Evolutionary conservation across 2,888 invertebrate species (phyloP).

Genomic region (Notocelia uddmanniana): DNA sequence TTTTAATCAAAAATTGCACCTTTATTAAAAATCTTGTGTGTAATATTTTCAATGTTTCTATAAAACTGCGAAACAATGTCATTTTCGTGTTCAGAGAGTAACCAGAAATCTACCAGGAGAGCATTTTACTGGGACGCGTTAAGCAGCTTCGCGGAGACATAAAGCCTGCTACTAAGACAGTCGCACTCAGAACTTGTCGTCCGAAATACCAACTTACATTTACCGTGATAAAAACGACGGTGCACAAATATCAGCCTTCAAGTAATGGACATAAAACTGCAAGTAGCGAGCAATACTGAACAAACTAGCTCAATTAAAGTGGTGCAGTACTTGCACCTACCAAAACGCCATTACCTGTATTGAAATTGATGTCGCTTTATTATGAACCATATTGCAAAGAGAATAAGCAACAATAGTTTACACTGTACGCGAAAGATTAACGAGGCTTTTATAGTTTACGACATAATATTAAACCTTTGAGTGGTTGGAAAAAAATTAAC

Average conservation of each 20-base stretch:
- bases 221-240: slow-evolving; percentile 33
- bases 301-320: slow-evolving; percentile 37
- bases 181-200: slow-evolving; percentile 73
- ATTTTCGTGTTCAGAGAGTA: slow-evolving; percentile 53
- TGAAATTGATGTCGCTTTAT: slow-evolving; percentile 46
- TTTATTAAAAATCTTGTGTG: neutral
- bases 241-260: slow-evolving; percentile 44
- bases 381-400: slow-evolving; percentile 56
- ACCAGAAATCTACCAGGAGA: slow-evolving; percentile 65
- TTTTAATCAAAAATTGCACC: no score
- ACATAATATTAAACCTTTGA: slow-evolving; percentile 71
- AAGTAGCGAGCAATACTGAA: neutral
- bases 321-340: slow-evolving; percentile 46
- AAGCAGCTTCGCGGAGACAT: slow-evolving; percentile 75
- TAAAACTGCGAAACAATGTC: slow-evolving; percentile 54
- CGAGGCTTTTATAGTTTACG: slow-evolving; percentile 64
- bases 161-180: slow-evolving; percentile 74
- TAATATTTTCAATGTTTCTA: neutral
- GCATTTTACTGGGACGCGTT: slow-evolving; percentile 76
- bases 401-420: slow-evolving; percentile 44
- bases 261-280: neutral
- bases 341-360: slow-evolving; percentile 39
- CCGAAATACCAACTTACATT: slow-evolving; percentile 52
- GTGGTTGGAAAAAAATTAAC: slow-evolving; percentile 59
- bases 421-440: slow-evolving; percentile 45